These are phyloP conservation scores for Acleris emargana DNA, from an alignment of 2,888 invertebrate species.

Conservation along the genomic window DNA sequence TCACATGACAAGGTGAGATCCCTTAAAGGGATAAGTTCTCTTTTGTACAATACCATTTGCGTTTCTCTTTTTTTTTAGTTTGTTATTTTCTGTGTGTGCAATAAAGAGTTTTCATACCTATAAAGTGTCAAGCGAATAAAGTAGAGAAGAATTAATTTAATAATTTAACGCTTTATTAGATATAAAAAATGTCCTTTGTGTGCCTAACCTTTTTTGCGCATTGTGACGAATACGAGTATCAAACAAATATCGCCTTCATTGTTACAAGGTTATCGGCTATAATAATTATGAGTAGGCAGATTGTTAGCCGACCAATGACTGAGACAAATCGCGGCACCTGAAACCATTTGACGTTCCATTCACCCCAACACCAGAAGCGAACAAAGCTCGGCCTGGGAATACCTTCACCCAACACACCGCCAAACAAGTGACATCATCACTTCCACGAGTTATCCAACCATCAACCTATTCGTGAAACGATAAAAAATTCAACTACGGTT, in stretches of 20 bases:
- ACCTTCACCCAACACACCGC: not conserved
- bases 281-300: not conserved
- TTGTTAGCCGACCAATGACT: not conserved
- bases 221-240: too few species aligned
- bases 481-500: not conserved
- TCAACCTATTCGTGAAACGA: not conserved
- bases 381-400: constrained; percentile 1
- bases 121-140: too few species aligned
- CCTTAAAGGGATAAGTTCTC: too few species aligned
- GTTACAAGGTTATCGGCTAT: not conserved
- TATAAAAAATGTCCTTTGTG: too few species aligned
- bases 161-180: too few species aligned
- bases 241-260: not conserved
- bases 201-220: too few species aligned
- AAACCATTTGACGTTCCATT: not conserved
- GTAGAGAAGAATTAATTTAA: too few species aligned
- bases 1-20: too few species aligned
- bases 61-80: too few species aligned
- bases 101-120: too few species aligned
- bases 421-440: constrained; percentile 6
- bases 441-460: not conserved
- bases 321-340: not conserved
- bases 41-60: too few species aligned
- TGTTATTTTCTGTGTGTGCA: too few species aligned
- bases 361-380: not conserved